phyloP scores from a whole-genome alignment of 2,888 invertebrate species.

The Minunthozetes semirufus region DNA sequence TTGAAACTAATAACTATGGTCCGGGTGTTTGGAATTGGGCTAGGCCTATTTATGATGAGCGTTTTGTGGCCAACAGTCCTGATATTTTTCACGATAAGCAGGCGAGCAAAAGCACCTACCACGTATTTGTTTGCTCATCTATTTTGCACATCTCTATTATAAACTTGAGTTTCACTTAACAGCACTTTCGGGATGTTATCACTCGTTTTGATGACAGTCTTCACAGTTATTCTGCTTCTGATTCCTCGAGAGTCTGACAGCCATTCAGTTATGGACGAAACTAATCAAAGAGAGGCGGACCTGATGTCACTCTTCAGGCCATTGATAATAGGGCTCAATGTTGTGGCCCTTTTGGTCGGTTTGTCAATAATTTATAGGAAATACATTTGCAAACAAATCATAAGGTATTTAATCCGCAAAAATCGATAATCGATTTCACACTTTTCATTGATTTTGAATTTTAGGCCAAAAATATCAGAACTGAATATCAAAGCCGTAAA shows the following conservation, averaged over 20 bases:
- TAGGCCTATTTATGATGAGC: not conserved
- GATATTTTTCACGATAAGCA: not conserved
- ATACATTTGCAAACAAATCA: constrained; percentile 15
- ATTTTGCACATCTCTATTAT: not conserved
- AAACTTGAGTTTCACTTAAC: not conserved
- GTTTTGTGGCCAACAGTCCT: not conserved
- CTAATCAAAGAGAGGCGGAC: not conserved
- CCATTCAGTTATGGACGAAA: not conserved
- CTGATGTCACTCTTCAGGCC: constrained; percentile 5
- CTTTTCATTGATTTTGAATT: not conserved
- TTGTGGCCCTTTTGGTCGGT: not conserved
- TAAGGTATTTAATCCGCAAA: not conserved
- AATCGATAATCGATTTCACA: not conserved
- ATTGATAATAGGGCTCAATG: not conserved
- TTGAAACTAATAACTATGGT: not conserved
- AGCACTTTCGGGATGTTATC: not conserved
- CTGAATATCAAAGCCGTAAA: constrained; percentile 2
- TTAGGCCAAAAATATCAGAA: constrained; percentile 18
- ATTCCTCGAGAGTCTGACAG: not conserved
- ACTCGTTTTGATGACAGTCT: not conserved
- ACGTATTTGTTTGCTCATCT: not conserved
- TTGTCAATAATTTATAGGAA: not conserved
- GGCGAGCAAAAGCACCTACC: not conserved
- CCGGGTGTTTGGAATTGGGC: not conserved
- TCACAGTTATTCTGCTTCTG: constrained; percentile 2